Evolutionary conservation across 2,888 invertebrate species (phyloP).

Genomic region (Seira sanloemensis): DNA sequence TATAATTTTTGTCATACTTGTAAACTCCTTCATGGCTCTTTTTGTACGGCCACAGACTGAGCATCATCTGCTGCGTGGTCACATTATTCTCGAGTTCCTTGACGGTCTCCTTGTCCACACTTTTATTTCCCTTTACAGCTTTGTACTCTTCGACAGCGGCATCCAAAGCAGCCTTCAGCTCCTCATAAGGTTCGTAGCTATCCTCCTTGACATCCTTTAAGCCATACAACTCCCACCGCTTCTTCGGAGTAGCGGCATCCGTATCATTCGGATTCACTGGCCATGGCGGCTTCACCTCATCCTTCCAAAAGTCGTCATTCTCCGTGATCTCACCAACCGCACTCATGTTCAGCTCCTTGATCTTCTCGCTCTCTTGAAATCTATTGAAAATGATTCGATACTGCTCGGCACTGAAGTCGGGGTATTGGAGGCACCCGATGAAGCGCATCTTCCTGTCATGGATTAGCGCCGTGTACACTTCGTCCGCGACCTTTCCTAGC

Average conservation of each 20-base stretch:
- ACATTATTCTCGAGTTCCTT: neutral
- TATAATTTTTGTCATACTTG: neutral
- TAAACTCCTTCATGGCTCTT: neutral
- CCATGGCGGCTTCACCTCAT: neutral
- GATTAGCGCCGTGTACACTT: constrained; percentile 22
- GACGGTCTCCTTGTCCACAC: neutral
- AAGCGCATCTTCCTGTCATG: constrained; percentile 33
- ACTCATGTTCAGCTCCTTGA: neutral
- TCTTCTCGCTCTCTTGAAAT: neutral
- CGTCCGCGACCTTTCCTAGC: constrained; percentile 2
- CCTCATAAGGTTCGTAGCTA: neutral
- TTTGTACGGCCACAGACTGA: neutral
- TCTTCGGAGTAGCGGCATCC: neutral
- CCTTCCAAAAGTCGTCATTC: neutral
- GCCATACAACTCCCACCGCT: neutral
- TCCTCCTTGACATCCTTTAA: neutral
- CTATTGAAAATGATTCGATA: neutral
- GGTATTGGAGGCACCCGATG: constrained; percentile 43
- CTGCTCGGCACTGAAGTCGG: constrained; percentile 28
- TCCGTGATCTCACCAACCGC: neutral
- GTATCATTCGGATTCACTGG: neutral
- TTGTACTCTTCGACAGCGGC: neutral
- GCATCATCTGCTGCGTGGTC: neutral
- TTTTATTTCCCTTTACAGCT: neutral
- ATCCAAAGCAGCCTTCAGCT: neutral